Evolutionary conservation across 2,888 invertebrate genomes (phyloP), one percentile per base, ranked within the genome.

Genomic region (Rhagium mordax): DNA sequence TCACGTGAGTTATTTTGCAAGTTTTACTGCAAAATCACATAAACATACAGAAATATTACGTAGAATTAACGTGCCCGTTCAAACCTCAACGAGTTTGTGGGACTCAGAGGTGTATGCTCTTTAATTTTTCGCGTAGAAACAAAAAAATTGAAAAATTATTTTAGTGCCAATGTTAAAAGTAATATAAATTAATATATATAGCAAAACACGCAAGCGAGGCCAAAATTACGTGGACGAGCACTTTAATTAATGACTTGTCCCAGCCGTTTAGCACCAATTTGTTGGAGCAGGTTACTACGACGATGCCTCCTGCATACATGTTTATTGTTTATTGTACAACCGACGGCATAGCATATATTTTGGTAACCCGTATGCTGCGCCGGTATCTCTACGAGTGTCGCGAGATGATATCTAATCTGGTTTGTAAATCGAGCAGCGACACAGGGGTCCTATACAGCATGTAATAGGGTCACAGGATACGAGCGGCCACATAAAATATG

Each of bases 1-100:
- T 66, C 16, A 3, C 53, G 57, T 64, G 70, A 74, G 55, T 74
- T 74, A 74, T 74, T 74, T 33, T 60, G 41, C 70, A 69, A 70
- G 65, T 65, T 73, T 73, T 61, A 53, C 73, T 6, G 33, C 27
- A 47, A 33, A 20, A 66, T n/a, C 55, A 41, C 55, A 66, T 66
- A 66, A 66, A 41, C 55, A 53, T 33, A n/a, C 24, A 15, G 13
- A 21, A 3, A 51, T 55, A 66, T 66, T 53, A 55, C 41, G 41
- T 66, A 57, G 55, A 55, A 66, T 55, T 66, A 33, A 66, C 41
- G 66, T 27, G 48, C 49, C 24, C 15, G 47, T 41, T 47, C 55
- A 55, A 24, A 55, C 66, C 16, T 64, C 64, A 21, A 16, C 16
- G 41, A 49, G 27, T 49, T 64, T 29, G 20, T 47, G 33, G 8